phyloP scores from a whole-genome alignment of 2,797 vertebrate species.

The Manis pentadactyla region DNA sequence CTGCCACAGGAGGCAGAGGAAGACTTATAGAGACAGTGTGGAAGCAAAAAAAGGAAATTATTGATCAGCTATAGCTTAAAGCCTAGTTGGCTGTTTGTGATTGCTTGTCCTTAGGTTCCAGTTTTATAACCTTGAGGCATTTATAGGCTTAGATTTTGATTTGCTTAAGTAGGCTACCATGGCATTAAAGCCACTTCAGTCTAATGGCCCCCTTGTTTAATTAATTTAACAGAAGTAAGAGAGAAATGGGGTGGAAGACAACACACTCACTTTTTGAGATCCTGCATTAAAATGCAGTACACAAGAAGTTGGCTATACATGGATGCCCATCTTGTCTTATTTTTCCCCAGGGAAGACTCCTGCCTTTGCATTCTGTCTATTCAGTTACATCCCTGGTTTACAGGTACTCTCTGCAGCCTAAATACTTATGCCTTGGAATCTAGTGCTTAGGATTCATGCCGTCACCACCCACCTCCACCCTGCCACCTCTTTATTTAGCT shows the following conservation, averaged over 20 bases:
- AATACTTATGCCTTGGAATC: slow-evolving; percentile 40
- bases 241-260: not conserved
- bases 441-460: slow-evolving; percentile 36
- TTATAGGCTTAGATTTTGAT: not conserved
- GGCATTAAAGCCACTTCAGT: not conserved
- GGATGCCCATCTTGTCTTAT: not conserved
- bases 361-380: not conserved
- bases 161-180: not conserved
- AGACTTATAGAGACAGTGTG: not conserved
- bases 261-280: not conserved
- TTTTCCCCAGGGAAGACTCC: not conserved
- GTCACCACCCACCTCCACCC: not conserved
- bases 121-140: not conserved
- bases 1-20: not conserved
- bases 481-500: slow-evolving; percentile 63
- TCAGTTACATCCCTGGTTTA: not conserved
- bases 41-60: not conserved
- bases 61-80: not conserved
- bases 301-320: not conserved
- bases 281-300: not conserved
- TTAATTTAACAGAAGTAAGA: not conserved
- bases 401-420: not conserved
- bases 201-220: not conserved
- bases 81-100: not conserved
- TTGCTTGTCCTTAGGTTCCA: not conserved